phyloP scores from a whole-genome alignment of 1,140 invertebrate genomes.

The Babylonia areolata region DNA sequence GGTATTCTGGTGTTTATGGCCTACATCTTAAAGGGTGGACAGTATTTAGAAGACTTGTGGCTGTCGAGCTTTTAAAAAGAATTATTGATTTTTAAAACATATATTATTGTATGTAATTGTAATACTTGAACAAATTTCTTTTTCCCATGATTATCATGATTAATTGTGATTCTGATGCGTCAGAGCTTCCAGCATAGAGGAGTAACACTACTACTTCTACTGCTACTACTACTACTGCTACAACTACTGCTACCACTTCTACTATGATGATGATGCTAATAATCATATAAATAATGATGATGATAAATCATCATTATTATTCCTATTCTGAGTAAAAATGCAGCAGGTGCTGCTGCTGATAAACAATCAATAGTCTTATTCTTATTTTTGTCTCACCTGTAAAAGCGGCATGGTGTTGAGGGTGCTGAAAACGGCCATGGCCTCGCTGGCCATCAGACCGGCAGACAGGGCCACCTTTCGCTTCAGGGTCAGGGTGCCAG shows the following conservation, averaged over 20 bases:
- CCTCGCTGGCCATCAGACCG: background rate
- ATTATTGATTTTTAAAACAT: no score
- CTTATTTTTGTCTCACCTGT: background rate
- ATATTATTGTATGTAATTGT: no score
- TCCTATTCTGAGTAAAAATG: background rate
- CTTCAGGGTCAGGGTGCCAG: background rate
- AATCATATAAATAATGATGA: background rate
- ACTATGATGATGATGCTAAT: background rate
- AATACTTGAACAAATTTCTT: no score
- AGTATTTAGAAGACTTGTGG: no score
- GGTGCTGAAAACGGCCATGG: background rate
- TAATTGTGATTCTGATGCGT: no score
- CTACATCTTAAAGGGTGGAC: no score
- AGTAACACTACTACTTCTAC: background rate
- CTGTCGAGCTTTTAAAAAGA: no score
- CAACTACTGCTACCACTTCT: background rate
- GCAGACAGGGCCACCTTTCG: background rate
- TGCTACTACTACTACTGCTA: constrained; percentile 7
- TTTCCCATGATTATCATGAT: no score
- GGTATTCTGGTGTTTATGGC: no score
- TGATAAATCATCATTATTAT: no score
- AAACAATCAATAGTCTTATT: background rate
- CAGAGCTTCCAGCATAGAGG: no score
- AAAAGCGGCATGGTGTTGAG: background rate
- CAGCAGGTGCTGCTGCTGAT: background rate